Conservation (phyloP, 2,888 invertebrate species). For the Nemotelus nigrinus region DNA sequence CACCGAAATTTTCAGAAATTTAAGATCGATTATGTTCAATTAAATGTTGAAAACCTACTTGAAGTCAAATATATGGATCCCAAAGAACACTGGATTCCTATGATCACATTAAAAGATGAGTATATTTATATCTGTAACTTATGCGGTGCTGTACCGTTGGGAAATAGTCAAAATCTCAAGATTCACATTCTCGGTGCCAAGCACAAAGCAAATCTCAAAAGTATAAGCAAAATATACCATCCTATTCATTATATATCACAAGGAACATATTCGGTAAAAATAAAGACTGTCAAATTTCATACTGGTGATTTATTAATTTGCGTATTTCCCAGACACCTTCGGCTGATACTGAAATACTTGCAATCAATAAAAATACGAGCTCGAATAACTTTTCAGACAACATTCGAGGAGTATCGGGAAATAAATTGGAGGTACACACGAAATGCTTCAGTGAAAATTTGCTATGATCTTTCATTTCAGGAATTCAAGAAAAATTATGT, state of each 20-base stretch:
- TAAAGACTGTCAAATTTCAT: too few relatives aligned
- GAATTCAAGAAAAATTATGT: conserved; percentile 20
- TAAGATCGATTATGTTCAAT: background rate
- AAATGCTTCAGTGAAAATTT: too few relatives aligned
- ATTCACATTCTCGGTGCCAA: background rate
- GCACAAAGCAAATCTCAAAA: background rate
- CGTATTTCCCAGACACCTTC: too few relatives aligned
- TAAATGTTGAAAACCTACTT: background rate
- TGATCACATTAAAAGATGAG: background rate
- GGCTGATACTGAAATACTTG: too few relatives aligned
- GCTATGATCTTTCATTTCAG: background rate
- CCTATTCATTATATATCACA: background rate
- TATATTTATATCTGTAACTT: background rate
- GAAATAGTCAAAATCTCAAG: background rate
- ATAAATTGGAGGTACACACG: too few relatives aligned
- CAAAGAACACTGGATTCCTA: background rate
- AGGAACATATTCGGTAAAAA: too few relatives aligned
- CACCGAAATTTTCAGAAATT: conserved; percentile 12
- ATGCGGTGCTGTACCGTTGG: conserved; percentile 3
- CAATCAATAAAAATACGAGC: too few relatives aligned
- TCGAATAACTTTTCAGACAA: too few relatives aligned
- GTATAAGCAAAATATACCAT: background rate
- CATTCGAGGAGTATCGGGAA: too few relatives aligned
- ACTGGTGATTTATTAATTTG: too few relatives aligned
- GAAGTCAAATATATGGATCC: background rate